Evolutionary conservation across 1,140 invertebrate species (phyloP).

Genomic region (Muscidifurax raptorellus): DNA sequence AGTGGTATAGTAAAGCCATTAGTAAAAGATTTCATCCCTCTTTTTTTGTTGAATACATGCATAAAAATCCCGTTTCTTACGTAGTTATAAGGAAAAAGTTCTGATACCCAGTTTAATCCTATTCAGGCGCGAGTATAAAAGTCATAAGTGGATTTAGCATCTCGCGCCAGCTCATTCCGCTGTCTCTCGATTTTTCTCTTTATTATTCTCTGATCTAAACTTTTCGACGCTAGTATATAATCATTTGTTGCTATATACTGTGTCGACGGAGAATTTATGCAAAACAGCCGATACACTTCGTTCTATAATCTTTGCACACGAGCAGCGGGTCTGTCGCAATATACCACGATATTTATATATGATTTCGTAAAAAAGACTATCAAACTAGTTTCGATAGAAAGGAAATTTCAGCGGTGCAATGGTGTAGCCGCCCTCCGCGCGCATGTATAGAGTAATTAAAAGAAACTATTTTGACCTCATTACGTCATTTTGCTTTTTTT

Average conservation of each 20-base stretch:
- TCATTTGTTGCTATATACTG: too few relatives aligned
- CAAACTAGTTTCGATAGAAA: not conserved
- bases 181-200: too few relatives aligned
- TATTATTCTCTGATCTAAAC: too few relatives aligned
- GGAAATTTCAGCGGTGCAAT: not conserved
- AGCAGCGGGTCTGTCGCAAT: not conserved
- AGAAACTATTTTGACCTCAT: not conserved
- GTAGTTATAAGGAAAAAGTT: not conserved
- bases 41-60: not conserved
- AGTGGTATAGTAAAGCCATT: not conserved
- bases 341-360: not conserved
- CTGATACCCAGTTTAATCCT: too few relatives aligned
- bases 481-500: not conserved
- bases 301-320: not conserved
- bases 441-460: not conserved
- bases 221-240: too few relatives aligned
- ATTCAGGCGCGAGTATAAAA: too few relatives aligned
- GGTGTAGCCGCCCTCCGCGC: not conserved
- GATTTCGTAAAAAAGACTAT: not conserved
- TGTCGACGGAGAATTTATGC: too few relatives aligned
- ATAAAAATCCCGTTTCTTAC: not conserved
- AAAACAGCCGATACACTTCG: too few relatives aligned
- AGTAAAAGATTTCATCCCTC: not conserved
- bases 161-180: too few relatives aligned
- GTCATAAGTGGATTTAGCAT: too few relatives aligned